A percentile compares a stretch with the other conserved stretches of the same genome.
These are phyloP conservation scores for Nephrotoma appendiculata DNA, from an alignment of 2,888 invertebrate genomes.

Conservation along the genomic window DNA sequence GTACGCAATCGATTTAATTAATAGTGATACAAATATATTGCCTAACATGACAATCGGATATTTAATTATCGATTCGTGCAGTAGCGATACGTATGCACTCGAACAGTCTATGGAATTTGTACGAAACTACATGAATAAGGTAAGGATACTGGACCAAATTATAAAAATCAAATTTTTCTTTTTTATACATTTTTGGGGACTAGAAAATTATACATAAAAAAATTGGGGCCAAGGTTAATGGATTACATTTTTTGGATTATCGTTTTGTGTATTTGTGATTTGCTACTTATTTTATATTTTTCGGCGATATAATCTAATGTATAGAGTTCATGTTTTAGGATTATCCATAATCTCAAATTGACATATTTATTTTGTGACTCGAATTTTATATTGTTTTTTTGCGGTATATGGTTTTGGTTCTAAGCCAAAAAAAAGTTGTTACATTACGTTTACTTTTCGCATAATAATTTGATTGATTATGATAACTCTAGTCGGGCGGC, in stretches of 20 bases:
- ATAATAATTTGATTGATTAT: neutral
- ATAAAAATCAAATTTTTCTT: no score
- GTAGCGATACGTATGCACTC: constrained; percentile 49
- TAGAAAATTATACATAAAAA: neutral
- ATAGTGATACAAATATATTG: constrained; percentile 38
- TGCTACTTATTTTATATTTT: neutral
- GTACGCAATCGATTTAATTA: constrained; percentile 49
- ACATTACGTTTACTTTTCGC: neutral
- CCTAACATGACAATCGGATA: constrained; percentile 48
- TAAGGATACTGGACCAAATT: constrained; percentile 15
- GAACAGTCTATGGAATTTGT: constrained; percentile 56
- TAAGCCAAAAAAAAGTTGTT: neutral
- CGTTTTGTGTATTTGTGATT: neutral
- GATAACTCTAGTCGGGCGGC: neutral
- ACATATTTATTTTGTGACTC: neutral
- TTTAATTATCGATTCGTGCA: constrained; percentile 45
- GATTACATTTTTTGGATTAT: neutral
- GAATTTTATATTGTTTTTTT: neutral
- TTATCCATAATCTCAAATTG: neutral
- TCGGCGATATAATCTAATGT: neutral
- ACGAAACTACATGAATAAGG: constrained; percentile 40
- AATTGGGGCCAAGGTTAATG: neutral
- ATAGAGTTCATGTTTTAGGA: neutral
- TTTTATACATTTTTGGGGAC: neutral
- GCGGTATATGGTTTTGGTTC: neutral